A percentile compares a stretch with the other conserved stretches of the same genome.
phyloP scores from a whole-genome alignment of 1,140 invertebrate species.

The Wiebesia pumilae region DNA sequence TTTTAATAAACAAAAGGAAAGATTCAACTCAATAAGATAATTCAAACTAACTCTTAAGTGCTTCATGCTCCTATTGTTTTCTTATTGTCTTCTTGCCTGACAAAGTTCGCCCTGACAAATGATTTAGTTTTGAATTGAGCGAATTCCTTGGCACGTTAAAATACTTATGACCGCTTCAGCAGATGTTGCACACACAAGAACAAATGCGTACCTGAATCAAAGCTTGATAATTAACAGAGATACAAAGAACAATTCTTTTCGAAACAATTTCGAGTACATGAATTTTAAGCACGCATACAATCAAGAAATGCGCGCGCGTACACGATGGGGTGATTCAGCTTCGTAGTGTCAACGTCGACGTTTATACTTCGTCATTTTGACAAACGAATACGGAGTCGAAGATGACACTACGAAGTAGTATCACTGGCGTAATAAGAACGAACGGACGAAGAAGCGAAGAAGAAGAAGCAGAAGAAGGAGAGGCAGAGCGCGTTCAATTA shows the following conservation, averaged over 20 bases:
- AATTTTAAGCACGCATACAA: background rate
- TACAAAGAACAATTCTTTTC: background rate
- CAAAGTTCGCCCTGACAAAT: background rate
- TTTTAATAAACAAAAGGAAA: too few species aligned
- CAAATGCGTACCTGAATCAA: background rate
- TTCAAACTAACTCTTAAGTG: too few species aligned
- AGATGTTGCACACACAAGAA: background rate
- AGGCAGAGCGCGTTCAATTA: constrained; percentile 37
- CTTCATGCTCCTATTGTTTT: too few species aligned
- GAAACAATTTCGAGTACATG: background rate
- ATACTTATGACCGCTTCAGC: background rate
- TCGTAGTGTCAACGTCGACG: constrained; percentile 6
- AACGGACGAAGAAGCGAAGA: background rate
- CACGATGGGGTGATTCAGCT: background rate
- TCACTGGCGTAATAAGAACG: background rate
- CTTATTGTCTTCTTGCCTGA: too few species aligned
- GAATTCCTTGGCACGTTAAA: background rate
- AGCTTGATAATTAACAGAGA: background rate
- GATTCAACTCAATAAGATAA: too few species aligned
- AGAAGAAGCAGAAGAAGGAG: background rate
- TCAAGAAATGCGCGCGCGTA: background rate
- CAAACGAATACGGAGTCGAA: background rate
- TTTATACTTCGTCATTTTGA: constrained; percentile 14
- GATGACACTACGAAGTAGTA: background rate
- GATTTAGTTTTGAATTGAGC: background rate